A percentile compares a stretch with the other conserved stretches of the same genome.
Conservation (phyloP, 2,113 vertebrate genomes). For the Ceuthmochares aereus region DNA sequence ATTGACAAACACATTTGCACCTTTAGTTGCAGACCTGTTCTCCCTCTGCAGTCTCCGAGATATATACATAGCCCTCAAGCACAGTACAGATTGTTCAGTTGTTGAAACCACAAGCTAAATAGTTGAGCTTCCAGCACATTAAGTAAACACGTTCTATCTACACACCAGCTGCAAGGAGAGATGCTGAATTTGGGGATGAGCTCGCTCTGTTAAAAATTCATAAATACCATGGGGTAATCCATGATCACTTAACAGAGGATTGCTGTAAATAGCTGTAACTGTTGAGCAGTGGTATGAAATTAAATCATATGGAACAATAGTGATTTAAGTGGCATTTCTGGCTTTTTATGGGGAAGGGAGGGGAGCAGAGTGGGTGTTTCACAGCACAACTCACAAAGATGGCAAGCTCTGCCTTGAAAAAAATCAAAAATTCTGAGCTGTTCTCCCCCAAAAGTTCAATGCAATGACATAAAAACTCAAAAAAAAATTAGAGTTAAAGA, state of each 20-base stretch:
- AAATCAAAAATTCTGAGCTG: background rate
- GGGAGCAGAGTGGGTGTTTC: background rate
- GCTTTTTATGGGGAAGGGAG: conserved; percentile 21
- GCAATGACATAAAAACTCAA: background rate
- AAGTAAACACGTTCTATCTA: conserved; percentile 53
- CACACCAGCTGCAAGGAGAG: conserved; percentile 41
- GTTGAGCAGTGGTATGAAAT: conserved; percentile 33
- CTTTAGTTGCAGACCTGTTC: background rate
- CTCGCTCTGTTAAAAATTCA: background rate
- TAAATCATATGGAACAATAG: conserved; percentile 43
- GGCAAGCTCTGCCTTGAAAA: background rate
- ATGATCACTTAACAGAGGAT: background rate
- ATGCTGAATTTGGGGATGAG: conserved; percentile 42
- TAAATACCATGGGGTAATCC: conserved; percentile 24
- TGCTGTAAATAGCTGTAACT: conserved; percentile 57
- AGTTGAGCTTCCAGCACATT: conserved; percentile 46
- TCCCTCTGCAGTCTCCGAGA: background rate
- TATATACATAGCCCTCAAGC: background rate
- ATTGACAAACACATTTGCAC: conserved; percentile 69
- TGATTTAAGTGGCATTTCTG: conserved; percentile 43
- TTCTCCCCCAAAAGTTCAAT: background rate
- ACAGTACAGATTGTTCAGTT: background rate
- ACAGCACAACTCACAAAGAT: background rate
- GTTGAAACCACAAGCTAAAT: conserved; percentile 47
- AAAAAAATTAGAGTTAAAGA: background rate